Evolutionary conservation across 2,113 vertebrate species (phyloP).

Genomic region (Apodemus speciosus): DNA sequence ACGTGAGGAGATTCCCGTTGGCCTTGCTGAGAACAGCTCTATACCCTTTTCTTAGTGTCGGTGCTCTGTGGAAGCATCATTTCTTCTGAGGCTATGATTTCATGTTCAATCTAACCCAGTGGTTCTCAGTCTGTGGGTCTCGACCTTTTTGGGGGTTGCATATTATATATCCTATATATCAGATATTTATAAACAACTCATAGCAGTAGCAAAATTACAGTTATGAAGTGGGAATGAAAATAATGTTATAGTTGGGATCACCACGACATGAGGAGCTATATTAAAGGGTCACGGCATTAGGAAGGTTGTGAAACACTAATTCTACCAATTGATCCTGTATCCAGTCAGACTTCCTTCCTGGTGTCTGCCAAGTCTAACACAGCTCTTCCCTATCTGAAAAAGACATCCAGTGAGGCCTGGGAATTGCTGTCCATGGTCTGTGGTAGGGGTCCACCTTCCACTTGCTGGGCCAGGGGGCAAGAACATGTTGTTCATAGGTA

Average conservation of each 20-base stretch:
- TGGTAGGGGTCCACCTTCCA: background rate
- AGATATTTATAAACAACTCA: background rate
- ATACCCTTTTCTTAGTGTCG: background rate
- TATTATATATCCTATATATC: background rate
- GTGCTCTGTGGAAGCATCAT: background rate
- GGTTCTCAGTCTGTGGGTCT: background rate
- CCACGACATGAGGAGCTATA: background rate
- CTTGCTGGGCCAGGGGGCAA: background rate
- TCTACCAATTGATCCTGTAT: background rate
- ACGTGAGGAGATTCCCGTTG: background rate
- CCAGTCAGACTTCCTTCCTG: background rate
- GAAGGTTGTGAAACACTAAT: background rate
- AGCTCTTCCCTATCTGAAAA: background rate
- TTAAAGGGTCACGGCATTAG: background rate
- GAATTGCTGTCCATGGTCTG: background rate
- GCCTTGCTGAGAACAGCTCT: background rate
- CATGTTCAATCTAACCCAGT: background rate
- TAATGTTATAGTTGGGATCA: background rate
- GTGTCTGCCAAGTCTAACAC: fast-evolving
- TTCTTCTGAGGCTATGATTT: background rate
- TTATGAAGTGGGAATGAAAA: background rate
- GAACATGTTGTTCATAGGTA: fast-evolving
- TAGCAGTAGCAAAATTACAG: background rate
- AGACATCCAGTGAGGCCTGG: background rate
- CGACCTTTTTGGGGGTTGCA: background rate